Evolutionary conservation across 1,140 invertebrate species (phyloP), one percentile per base, ranked within the genome.

Genomic region (Neuroterus valhalla): DNA sequence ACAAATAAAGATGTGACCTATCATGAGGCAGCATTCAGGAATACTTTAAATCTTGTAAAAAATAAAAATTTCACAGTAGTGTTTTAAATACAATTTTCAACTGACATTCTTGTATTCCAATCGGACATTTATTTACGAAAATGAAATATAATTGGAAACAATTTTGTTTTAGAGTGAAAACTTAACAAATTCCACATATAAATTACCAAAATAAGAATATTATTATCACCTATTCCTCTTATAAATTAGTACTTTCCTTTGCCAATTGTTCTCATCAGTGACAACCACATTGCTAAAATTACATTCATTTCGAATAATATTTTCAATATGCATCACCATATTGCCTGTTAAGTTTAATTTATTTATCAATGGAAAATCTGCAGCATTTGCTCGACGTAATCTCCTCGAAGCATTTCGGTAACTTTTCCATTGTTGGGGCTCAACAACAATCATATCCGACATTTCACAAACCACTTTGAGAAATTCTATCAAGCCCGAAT

Each of bases 361-460:
- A 62, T 90, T 82, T 79, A 93, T 92, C 6, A 92, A 77, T 0
- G 92, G 91, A 86, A 96, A 96, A 15, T 88, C 86, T 4, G 79
- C 84, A 50, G 89, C 86, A 0, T 92, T 92, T 19, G 91, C 89
- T 79, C 92, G 90, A 79, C 93, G 93, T 75, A 96, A 83, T 78
- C 95, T 90, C 80, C 94, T 92, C 14, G 93, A 91, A 0, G 95
- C 95, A 71, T 91, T 93, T 86, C 91, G 92, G 76, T 96, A 96
- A 82, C 95, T 96, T 81, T 94, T 95, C 95, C 95, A 96, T 5
- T 94, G 92, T 83, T 96, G 96, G 3, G 95, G 95, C 87, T 96
- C 96, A 71, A 96, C 90, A 1, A 96, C 90, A 10, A 96, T 83
- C 45, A 92, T 88, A 46, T 92, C 89, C 1, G 92, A 85, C 11